Evolutionary conservation across 2,113 vertebrate genomes (phyloP).

Genomic region (Sinosuthora webbiana): DNA sequence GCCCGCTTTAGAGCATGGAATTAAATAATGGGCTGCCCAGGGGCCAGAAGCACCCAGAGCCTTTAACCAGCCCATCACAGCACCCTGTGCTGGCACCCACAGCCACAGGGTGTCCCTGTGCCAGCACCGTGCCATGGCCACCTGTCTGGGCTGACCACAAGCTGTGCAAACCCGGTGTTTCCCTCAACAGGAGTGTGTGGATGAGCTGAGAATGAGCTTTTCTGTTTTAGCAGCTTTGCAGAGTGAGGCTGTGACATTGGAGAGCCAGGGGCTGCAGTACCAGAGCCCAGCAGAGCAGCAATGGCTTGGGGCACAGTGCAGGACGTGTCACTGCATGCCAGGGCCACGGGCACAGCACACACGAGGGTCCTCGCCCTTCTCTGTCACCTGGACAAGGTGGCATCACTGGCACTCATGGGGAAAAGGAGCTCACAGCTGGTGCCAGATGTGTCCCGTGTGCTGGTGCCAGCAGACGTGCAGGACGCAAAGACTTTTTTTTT

Average conservation of each 20-base stretch:
- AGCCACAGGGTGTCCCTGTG: neutral
- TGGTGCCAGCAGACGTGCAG: neutral
- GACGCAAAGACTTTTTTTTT: neutral
- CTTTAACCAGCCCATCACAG: neutral
- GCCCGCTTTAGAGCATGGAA: rapidly evolving
- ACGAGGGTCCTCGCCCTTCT: rapidly evolving
- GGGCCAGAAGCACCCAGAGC: neutral
- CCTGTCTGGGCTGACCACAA: rapidly evolving
- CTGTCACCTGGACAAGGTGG: neutral
- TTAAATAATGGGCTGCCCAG: neutral
- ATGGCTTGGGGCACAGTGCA: neutral
- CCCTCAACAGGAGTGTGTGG: rapidly evolving
- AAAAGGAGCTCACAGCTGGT: neutral
- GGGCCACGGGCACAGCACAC: rapidly evolving
- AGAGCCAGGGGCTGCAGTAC: neutral
- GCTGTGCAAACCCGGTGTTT: neutral
- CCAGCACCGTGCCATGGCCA: neutral
- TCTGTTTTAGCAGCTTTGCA: neutral
- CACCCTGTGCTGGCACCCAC: neutral
- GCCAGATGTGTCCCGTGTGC: rapidly evolving
- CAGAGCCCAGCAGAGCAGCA: neutral
- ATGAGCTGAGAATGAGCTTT: neutral
- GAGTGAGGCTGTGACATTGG: neutral
- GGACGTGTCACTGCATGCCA: neutral
- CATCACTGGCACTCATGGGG: neutral